Evolutionary conservation across 2,888 invertebrate species (phyloP).

Genomic region (Globia sparganii): DNA sequence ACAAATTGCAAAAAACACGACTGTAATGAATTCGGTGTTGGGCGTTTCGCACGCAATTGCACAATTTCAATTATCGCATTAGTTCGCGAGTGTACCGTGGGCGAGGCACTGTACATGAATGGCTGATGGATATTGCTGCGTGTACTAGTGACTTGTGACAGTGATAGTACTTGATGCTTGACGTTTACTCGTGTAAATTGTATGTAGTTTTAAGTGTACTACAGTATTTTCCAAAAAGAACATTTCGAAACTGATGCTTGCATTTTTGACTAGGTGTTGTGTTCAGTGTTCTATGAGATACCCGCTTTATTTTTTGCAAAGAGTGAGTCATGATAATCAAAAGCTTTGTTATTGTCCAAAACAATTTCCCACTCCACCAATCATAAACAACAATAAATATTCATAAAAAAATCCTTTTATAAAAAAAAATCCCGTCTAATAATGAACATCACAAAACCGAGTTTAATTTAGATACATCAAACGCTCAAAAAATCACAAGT

Average conservation of each 20-base stretch:
- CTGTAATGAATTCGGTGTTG: slow-evolving; percentile 88
- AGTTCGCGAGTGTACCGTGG: slow-evolving; percentile 81
- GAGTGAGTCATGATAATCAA: background rate
- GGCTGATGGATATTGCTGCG: slow-evolving; percentile 77
- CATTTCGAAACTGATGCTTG: slow-evolving; percentile 1
- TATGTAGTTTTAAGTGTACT: slow-evolving; percentile 38
- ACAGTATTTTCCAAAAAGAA: slow-evolving; percentile 26
- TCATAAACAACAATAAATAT: slow-evolving; percentile 61
- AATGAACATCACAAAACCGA: slow-evolving; percentile 71
- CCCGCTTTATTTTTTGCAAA: background rate
- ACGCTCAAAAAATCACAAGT: slow-evolving; percentile 83
- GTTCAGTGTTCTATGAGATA: background rate
- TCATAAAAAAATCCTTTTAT: slow-evolving; percentile 67
- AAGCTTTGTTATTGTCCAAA: slow-evolving; percentile 5
- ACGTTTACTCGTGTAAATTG: slow-evolving; percentile 55
- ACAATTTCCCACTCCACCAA: slow-evolving; percentile 25
- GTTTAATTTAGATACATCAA: slow-evolving; percentile 83
- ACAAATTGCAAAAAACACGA: slow-evolving; percentile 84
- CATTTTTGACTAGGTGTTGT: background rate
- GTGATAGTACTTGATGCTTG: slow-evolving; percentile 66
- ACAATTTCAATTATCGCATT: slow-evolving; percentile 91
- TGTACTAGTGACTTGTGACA: slow-evolving; percentile 69
- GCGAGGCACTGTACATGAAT: slow-evolving; percentile 71
- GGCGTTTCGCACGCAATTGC: slow-evolving; percentile 90
- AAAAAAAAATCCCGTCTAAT: slow-evolving; percentile 71